Base-by-base conservation (phyloP, 2,113 vertebrate genomes). In the Cnemophilus loriae region DNA sequence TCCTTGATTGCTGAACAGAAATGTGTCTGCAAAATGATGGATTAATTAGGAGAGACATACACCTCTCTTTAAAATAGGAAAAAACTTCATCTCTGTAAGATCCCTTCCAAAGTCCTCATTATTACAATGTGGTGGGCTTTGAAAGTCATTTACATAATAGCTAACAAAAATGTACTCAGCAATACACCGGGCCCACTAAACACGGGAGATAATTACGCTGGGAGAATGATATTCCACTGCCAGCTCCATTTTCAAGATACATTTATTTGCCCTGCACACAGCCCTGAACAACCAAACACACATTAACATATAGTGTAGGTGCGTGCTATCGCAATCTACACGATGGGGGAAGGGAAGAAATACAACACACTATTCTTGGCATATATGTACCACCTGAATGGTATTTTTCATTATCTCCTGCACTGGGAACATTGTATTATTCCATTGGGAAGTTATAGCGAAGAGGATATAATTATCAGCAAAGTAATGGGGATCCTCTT, bases 401-500 rank as follows among this genome's bases (percentile, higher is more conserved):
- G 95, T 97, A 97, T 98, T 97, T 97, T 98, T 97, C 96, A 98
- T 98, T 98, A 98, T 97, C 96, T 97, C 80, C 63, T 97, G 92
- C 96, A 97, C 94, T 98, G 98, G 98, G 97, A 98, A 97, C 89
- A 87, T 97, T 98, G 90, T 97, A 98, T 98, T 97, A 97, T 98
- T 98, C 98, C 98, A 97, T 89, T 96, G 98, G 98, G 98, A 98
- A 97, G 97, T 97, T 96, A 97, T 96, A 95, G 97, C 18, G 32
- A 97, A 97, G 96, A 97, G 96, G 97, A 98, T 98, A 97, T 98
- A 98, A 98, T 98, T 98, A 98, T 98, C 97, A 98, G 97, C 95
- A 98, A 97, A 97, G 97, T 98, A 98, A 98, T 98, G 97, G 97
- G 97, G 96, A 98, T 97, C 97, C 97, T 97, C 96, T 97, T 96